Percentiles rank a stretch among this genome's conserved stretches.
phyloP scores from a whole-genome alignment of 2,797 vertebrate species.

The Mus minutoides region DNA sequence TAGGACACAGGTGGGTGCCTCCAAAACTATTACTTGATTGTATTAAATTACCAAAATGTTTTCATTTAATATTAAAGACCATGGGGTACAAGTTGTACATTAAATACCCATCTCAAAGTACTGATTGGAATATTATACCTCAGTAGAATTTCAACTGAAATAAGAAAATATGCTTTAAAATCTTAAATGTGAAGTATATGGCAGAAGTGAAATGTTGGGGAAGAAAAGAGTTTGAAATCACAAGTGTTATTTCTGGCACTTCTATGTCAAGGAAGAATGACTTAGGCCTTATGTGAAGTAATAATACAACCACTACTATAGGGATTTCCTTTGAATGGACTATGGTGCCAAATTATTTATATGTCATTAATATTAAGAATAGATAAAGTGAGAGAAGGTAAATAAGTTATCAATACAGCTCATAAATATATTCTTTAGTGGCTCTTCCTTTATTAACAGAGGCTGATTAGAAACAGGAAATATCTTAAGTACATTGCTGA shows the following conservation, averaged over 20 bases:
- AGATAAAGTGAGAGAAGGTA: constrained; percentile 57
- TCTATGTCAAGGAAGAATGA: constrained; percentile 58
- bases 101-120: constrained; percentile 50
- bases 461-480: constrained; percentile 17
- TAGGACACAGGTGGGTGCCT: background rate
- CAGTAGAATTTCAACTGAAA: constrained; percentile 32
- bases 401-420: constrained; percentile 46
- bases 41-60: constrained; percentile 57
- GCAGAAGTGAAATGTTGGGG: background rate
- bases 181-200: constrained; percentile 51
- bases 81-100: constrained; percentile 19
- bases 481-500: background rate
- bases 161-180: constrained; percentile 44
- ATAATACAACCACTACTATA: constrained; percentile 43
- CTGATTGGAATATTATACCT: background rate
- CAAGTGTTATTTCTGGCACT: constrained; percentile 57
- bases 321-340: constrained; percentile 56
- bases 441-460: constrained; percentile 27
- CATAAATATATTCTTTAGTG: constrained; percentile 28
- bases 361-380: constrained; percentile 49
- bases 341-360: constrained; percentile 62
- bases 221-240: constrained; percentile 41
- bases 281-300: constrained; percentile 57
- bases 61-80: constrained; percentile 47
- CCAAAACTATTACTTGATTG: constrained; percentile 35